phyloP scores from a whole-genome alignment of 2,797 vertebrate genomes.

The Chromis chromis region DNA sequence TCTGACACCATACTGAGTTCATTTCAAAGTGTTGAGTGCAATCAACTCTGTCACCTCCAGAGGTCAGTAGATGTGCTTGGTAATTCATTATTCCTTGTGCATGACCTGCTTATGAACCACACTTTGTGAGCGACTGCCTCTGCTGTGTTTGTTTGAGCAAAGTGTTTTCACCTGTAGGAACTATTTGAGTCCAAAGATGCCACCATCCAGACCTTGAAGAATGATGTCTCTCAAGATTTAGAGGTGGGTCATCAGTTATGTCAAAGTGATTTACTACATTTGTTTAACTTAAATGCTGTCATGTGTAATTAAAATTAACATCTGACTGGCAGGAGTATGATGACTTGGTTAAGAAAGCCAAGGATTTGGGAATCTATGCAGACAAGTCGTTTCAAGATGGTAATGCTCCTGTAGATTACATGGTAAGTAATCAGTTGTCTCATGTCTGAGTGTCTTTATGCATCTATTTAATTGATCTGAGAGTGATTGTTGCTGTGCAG shows the following conservation, averaged over 20 bases:
- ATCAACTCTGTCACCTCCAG: too few relatives aligned
- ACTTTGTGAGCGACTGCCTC: too few relatives aligned
- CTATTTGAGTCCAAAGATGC: background rate
- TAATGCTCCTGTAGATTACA: background rate
- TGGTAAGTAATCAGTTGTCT: background rate
- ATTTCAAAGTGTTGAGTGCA: too few relatives aligned
- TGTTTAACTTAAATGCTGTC: background rate
- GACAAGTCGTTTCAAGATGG: background rate
- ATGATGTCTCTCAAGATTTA: background rate
- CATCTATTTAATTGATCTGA: background rate
- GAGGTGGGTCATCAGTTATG: constrained; percentile 3
- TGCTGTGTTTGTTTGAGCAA: too few relatives aligned
- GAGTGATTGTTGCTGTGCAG: background rate
- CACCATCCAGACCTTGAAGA: background rate
- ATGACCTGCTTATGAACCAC: too few relatives aligned
- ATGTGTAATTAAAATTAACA: background rate
- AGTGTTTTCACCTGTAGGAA: background rate
- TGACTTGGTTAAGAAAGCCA: too few relatives aligned
- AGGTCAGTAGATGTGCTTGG: too few relatives aligned
- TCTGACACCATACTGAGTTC: too few relatives aligned
- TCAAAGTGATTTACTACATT: background rate
- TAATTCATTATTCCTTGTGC: too few relatives aligned
- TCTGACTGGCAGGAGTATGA: constrained; percentile 8
- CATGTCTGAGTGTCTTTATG: background rate
- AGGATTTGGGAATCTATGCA: background rate